Conservation (phyloP, 2,797 vertebrate genomes). For the Oreochromis mossambicus region DNA sequence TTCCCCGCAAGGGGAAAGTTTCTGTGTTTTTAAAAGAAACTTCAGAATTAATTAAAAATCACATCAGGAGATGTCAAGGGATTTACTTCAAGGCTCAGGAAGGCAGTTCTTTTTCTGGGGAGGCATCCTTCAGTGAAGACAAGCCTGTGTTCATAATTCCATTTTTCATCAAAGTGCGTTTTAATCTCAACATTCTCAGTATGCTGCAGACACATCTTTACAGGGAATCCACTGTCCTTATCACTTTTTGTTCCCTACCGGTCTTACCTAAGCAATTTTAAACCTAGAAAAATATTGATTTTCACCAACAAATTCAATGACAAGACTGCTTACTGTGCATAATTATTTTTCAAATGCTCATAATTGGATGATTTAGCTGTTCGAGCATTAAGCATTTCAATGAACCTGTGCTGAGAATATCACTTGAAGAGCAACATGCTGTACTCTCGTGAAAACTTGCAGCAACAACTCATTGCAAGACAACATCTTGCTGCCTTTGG, state of each 20-base stretch:
- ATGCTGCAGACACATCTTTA: slow-evolving; percentile 53
- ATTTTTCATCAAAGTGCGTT: slow-evolving; percentile 76
- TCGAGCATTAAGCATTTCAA: not conserved
- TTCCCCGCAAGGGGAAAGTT: slow-evolving; percentile 47
- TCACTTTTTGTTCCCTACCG: slow-evolving; percentile 43
- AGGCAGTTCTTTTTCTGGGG: slow-evolving; percentile 48
- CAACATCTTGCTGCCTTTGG: not conserved
- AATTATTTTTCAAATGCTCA: slow-evolving; percentile 24
- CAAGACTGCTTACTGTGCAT: slow-evolving; percentile 27
- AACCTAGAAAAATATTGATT: slow-evolving; percentile 36
- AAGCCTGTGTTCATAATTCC: slow-evolving; percentile 68
- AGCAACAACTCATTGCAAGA: not conserved
- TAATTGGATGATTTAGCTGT: slow-evolving; percentile 3
- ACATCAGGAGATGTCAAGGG: slow-evolving; percentile 71
- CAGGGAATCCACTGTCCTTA: slow-evolving; percentile 51
- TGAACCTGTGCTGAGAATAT: not conserved
- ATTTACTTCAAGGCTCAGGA: slow-evolving; percentile 70
- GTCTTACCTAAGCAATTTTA: slow-evolving; percentile 39
- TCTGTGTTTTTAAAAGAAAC: slow-evolving; percentile 54
- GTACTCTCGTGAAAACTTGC: not conserved
- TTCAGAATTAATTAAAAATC: slow-evolving; percentile 75
- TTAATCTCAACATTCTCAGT: slow-evolving; percentile 67
- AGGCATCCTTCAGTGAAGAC: slow-evolving; percentile 61
- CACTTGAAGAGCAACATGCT: not conserved
- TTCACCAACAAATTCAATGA: not conserved